phyloP scores from a whole-genome alignment of 2,113 vertebrate genomes.

The Scopus umbretta region DNA sequence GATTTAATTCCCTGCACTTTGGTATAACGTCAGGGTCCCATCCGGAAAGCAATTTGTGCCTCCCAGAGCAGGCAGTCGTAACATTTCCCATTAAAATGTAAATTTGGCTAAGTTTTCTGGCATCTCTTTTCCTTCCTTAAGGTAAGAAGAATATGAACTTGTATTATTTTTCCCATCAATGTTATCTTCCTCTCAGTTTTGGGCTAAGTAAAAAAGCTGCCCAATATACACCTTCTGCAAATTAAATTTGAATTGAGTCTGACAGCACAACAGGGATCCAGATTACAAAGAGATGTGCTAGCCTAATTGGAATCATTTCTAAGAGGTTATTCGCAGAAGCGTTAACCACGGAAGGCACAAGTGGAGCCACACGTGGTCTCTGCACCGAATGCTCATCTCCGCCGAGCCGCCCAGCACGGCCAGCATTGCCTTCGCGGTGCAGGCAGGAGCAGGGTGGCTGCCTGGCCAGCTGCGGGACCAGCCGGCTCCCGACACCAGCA shows the following conservation, averaged over 20 bases:
- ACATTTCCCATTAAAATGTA: constrained; percentile 64
- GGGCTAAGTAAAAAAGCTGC: constrained; percentile 29
- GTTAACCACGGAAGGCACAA: neutral
- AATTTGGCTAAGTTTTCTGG: constrained; percentile 43
- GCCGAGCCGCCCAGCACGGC: accelerated
- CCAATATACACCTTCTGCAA: neutral
- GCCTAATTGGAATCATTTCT: constrained; percentile 41
- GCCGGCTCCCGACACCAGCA: neutral
- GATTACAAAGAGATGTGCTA: constrained; percentile 25
- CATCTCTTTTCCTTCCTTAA: constrained; percentile 36
- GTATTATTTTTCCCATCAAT: constrained; percentile 42
- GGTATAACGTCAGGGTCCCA: neutral
- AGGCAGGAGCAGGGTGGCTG: neutral
- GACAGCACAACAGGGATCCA: constrained; percentile 51
- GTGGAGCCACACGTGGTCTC: neutral
- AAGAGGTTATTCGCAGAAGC: neutral
- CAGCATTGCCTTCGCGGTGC: accelerated
- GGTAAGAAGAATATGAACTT: constrained; percentile 24
- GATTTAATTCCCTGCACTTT: constrained; percentile 20
- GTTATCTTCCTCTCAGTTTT: neutral
- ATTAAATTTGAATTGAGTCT: constrained; percentile 56
- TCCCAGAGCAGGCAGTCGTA: constrained; percentile 21
- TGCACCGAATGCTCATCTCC: accelerated
- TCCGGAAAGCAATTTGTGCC: constrained; percentile 6
- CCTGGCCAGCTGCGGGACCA: neutral